Conservation (phyloP, 2,888 invertebrate genomes). For the Amphipoea lucens region DNA sequence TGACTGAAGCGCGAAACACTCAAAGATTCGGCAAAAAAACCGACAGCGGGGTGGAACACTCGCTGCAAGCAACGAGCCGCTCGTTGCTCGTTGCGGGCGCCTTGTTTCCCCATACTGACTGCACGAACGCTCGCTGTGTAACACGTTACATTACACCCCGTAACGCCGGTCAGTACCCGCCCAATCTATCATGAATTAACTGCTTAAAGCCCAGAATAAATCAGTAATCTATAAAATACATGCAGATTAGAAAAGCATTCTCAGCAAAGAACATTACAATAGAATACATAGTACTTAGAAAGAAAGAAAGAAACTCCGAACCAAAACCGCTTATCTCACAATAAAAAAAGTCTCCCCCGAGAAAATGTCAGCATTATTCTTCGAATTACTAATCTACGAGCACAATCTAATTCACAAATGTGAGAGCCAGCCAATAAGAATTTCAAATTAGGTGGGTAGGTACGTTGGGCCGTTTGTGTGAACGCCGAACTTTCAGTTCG, state of each 20-base stretch:
- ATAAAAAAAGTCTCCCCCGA: slow-evolving; percentile 40
- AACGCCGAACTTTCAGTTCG: slow-evolving; percentile 69
- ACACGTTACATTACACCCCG: too few species aligned
- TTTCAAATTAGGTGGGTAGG: slow-evolving; percentile 72
- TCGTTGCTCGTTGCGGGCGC: too few species aligned
- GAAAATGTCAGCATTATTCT: slow-evolving; percentile 66
- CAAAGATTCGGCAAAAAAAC: too few species aligned
- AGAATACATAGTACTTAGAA: slow-evolving; percentile 34
- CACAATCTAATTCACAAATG: slow-evolving; percentile 73
- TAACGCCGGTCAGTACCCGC: too few species aligned
- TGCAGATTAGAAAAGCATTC: slow-evolving; percentile 34
- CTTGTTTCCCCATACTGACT: too few species aligned
- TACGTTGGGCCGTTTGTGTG: slow-evolving; percentile 65
- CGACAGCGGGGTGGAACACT: too few species aligned
- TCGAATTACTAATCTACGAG: slow-evolving; percentile 66
- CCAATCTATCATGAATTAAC: not conserved
- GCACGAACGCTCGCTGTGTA: too few species aligned
- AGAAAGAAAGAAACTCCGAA: slow-evolving; percentile 14
- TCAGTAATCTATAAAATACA: slow-evolving; percentile 26
- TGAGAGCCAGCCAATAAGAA: slow-evolving; percentile 74
- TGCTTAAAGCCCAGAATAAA: slow-evolving; percentile 15
- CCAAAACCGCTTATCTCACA: slow-evolving; percentile 51
- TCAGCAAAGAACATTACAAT: slow-evolving; percentile 43
- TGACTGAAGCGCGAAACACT: too few species aligned
- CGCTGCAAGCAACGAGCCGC: too few species aligned